A percentile compares a stretch with the other conserved stretches of the same genome.
phyloP scores from a whole-genome alignment of 2,888 invertebrate species.

The Listrodromus nycthemerus region DNA sequence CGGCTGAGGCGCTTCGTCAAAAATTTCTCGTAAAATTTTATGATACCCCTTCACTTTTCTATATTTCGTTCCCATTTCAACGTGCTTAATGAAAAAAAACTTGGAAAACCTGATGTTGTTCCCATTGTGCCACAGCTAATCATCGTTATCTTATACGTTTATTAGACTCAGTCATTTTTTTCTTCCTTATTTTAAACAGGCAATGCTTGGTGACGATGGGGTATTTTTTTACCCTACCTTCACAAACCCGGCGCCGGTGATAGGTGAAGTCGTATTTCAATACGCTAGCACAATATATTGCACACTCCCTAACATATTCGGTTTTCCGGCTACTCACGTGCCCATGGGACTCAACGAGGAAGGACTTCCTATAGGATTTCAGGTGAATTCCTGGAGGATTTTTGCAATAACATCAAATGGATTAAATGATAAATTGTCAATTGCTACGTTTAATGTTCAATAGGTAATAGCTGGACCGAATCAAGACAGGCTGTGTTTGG shows the following conservation, averaged over 20 bases:
- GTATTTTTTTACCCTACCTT: conserved; percentile 86
- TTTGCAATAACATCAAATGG: not conserved
- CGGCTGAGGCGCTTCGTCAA: conserved; percentile 79
- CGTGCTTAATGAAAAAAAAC: not conserved
- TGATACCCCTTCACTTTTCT: conserved; percentile 20
- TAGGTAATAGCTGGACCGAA: conserved; percentile 90
- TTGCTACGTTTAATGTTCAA: conserved; percentile 61
- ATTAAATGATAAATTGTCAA: not conserved
- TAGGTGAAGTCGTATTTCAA: conserved; percentile 86
- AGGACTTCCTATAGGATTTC: conserved; percentile 92
- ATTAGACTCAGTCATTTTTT: not conserved
- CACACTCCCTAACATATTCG: conserved; percentile 89
- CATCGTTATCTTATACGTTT: not conserved
- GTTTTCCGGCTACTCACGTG: conserved; percentile 91
- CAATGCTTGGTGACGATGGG: conserved; percentile 87
- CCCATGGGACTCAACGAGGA: conserved; percentile 88
- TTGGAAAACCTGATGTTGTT: not conserved
- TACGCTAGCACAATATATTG: conserved; percentile 88
- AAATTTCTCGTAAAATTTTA: conserved; percentile 66
- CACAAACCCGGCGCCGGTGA: conserved; percentile 84
- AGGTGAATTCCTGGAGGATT: conserved; percentile 85
- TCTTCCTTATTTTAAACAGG: conserved; percentile 79
- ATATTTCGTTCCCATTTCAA: not conserved
- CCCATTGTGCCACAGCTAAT: not conserved
- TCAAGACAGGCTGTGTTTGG: conserved; percentile 92